Evolutionary conservation across 1,140 invertebrate genomes (phyloP), one percentile per base, ranked within the genome.

Genomic region (Listronotus oregonensis): DNA sequence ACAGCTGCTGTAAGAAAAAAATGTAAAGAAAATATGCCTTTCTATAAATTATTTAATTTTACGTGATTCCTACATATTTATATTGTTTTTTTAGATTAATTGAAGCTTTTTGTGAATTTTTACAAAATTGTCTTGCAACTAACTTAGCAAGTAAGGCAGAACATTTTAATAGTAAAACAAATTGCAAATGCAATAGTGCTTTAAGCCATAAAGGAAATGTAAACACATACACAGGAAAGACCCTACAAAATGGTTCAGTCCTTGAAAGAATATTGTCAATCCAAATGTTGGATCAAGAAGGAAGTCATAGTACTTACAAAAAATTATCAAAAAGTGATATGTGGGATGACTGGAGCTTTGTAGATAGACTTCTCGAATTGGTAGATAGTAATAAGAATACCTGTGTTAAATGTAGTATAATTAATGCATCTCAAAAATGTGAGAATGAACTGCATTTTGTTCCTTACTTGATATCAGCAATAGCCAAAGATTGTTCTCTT

Each of bases 401-500:
- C 7, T 75, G 73, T 63, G 51, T 68, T 31, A 69, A 68, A 64
- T 71, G 73, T 60, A 44, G 32, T 11, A 67, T 74, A 32, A 55
- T 71, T 52, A 39, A 67, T 21, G 37, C 47, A 7, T 32, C 50
- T 4, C 42, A 49, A 37, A 46, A n/a, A n/a, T 47, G 18, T 31
- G 54, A 60, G 51, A 59, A 61, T 42, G 71, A 73, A 49, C 44
- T 74, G 17, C 34, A 71, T 27, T 72, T 75, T 64, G 47, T 70
- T 42, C 71, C 73, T 17, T 77, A 77, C 66, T 54, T 77, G 34
- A 64, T 77, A 34, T 67, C 75, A 32, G 72, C 73, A 0, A 68
- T 77, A 54, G 72, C 70, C 12, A 77, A 76, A 59, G 75, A 77
- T 68, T 77, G 73, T 59, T 77, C 75, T 27, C 55, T 77, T 10